phyloP scores from a whole-genome alignment of 2,797 vertebrate genomes.

The Dendrocincla tyrannina region DNA sequence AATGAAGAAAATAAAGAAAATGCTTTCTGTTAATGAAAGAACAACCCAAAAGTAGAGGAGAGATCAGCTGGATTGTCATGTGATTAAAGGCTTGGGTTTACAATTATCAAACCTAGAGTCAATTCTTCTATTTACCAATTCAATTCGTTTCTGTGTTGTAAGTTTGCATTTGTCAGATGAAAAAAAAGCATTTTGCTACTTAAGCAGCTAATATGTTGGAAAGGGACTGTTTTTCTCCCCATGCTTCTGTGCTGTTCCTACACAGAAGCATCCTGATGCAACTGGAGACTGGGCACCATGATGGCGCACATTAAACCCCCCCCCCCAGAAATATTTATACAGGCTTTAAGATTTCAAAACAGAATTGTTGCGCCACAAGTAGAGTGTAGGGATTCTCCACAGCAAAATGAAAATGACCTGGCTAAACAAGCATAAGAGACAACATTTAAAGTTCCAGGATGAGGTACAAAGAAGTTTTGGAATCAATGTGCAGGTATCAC shows the following conservation, averaged over 20 bases:
- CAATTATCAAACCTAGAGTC: neutral
- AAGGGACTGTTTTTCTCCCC: neutral
- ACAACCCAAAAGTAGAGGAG: neutral
- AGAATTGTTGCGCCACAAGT: neutral
- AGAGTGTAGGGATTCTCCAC: neutral
- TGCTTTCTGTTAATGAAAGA: neutral
- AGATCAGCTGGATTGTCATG: neutral
- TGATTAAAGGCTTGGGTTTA: neutral
- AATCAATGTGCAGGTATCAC: neutral
- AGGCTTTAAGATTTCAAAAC: neutral
- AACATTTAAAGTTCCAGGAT: neutral
- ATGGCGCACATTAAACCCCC: neutral
- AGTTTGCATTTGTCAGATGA: neutral
- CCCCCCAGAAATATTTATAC: neutral
- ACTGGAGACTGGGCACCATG: neutral
- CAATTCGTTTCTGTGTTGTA: neutral
- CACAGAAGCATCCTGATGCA: neutral
- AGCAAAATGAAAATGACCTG: neutral
- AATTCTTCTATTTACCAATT: neutral
- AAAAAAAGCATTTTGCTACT: neutral
- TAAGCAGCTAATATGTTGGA: neutral
- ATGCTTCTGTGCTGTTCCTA: neutral
- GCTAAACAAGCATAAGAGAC: neutral
- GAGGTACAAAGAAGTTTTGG: neutral
- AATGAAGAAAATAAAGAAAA: neutral